Evolutionary conservation across 2,797 vertebrate genomes (phyloP).

Genomic region (Epinephelus malabaricus): DNA sequence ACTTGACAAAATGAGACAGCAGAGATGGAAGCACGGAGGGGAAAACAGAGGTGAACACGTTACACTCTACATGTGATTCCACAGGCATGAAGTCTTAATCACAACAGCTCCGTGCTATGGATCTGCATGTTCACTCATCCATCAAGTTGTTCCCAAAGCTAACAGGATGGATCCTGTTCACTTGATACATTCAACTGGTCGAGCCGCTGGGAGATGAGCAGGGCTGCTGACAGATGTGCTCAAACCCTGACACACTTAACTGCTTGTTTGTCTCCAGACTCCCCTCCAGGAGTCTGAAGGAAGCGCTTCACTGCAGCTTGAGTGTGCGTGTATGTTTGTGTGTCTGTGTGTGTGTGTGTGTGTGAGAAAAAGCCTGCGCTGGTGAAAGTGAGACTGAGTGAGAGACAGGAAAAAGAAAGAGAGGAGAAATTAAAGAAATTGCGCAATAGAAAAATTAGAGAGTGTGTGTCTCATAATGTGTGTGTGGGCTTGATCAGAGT

Average conservation of each 20-base stretch:
- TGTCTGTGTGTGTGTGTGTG: neutral
- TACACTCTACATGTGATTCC: slow-evolving; percentile 20
- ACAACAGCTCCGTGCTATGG: slow-evolving; percentile 3
- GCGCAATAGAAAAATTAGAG: neutral
- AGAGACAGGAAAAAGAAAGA: neutral
- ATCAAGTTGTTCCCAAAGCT: slow-evolving; percentile 48
- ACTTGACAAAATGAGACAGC: neutral
- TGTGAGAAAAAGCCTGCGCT: neutral
- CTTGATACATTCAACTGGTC: slow-evolving; percentile 35
- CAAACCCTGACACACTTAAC: slow-evolving; percentile 50
- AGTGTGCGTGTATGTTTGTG: slow-evolving; percentile 8
- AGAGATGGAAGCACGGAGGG: neutral
- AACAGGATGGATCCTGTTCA: slow-evolving; percentile 40
- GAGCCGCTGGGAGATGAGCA: slow-evolving; percentile 45
- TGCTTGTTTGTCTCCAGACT: slow-evolving; percentile 51
- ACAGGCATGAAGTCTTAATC: slow-evolving; percentile 49
- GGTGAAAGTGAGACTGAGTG: neutral
- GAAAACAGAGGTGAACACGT: neutral
- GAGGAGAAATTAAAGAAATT: slow-evolving; percentile 1
- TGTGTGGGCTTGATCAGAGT: slow-evolving; percentile 15
- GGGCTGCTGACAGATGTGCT: slow-evolving; percentile 60
- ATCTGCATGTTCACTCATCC: slow-evolving; percentile 48
- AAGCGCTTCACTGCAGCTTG: slow-evolving; percentile 23
- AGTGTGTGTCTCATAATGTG: neutral
- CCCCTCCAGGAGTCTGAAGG: slow-evolving; percentile 22